phyloP scores from a whole-genome alignment of 2,888 invertebrate genomes.

The Chromoteleia sp. region DNA sequence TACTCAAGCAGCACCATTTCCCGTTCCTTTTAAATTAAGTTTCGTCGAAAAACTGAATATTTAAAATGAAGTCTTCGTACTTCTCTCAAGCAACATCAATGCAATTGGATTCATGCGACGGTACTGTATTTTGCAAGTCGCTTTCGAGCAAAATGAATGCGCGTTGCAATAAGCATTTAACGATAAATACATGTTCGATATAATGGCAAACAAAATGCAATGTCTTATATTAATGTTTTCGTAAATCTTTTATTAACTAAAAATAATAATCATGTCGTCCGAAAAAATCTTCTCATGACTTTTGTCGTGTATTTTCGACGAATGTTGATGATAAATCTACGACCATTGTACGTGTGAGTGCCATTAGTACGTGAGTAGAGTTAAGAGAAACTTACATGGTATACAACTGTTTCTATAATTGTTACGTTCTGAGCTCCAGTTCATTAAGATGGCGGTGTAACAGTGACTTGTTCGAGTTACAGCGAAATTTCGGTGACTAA shows the following conservation, averaged over 20 bases:
- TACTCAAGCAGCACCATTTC: slow-evolving; percentile 50
- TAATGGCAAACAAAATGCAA: slow-evolving; percentile 53
- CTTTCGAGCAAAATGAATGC: slow-evolving; percentile 63
- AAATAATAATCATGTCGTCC: background rate
- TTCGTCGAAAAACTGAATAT: slow-evolving; percentile 8
- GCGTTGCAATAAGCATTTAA: slow-evolving; percentile 59
- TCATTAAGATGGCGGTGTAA: slow-evolving; percentile 85
- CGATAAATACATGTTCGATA: slow-evolving; percentile 32
- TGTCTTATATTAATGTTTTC: slow-evolving; percentile 8
- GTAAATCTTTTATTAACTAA: background rate
- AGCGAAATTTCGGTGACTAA: slow-evolving; percentile 85
- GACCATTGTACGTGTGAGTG: slow-evolving; percentile 58
- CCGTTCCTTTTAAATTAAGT: slow-evolving; percentile 13
- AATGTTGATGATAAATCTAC: background rate
- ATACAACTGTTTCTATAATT: slow-evolving; percentile 83
- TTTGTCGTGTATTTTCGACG: slow-evolving; percentile 5
- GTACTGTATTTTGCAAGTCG: slow-evolving; percentile 51
- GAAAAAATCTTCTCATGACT: background rate
- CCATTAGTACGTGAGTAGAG: slow-evolving; percentile 78
- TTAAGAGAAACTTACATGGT: slow-evolving; percentile 83
- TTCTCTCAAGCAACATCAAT: slow-evolving; percentile 83
- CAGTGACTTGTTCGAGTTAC: slow-evolving; percentile 85
- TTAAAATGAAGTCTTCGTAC: slow-evolving; percentile 57
- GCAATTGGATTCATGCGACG: slow-evolving; percentile 80
- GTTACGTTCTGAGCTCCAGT: slow-evolving; percentile 85